These are phyloP conservation scores for Cladorhizidae sp. DNA, from an alignment of 37 sponge, comb jelly and placozoan genomes.

Conservation along the genomic window DNA sequence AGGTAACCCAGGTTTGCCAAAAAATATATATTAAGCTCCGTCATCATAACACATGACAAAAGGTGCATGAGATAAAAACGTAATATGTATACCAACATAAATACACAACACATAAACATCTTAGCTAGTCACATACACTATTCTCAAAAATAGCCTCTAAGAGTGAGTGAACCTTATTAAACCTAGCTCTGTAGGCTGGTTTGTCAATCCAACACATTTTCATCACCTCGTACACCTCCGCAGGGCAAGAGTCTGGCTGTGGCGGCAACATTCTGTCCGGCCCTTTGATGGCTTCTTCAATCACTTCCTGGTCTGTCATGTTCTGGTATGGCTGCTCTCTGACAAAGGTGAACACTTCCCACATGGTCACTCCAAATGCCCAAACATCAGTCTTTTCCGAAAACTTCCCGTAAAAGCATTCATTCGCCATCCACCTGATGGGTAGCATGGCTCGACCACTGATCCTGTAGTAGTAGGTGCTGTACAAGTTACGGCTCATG, in stretches of 20 bases:
- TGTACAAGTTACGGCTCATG: conserved; percentile 73
- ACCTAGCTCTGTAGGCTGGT: conserved; percentile 50
- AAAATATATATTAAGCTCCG: no score
- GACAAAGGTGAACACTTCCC: conserved; percentile 83
- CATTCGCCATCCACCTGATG: conserved; percentile 83
- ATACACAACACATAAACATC: no score
- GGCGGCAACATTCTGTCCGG: conserved; percentile 30
- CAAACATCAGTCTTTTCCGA: conserved; percentile 85
- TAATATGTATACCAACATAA: no score
- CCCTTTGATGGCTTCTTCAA: conserved; percentile 64
- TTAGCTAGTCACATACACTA: no score
- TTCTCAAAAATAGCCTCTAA: conserved; percentile 30
- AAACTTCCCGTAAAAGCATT: conserved; percentile 82
- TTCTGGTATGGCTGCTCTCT: conserved; percentile 60
- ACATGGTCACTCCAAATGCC: conserved; percentile 87
- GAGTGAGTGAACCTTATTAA: conserved; percentile 46
- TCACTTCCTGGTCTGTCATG: conserved; percentile 70
- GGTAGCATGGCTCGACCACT: conserved; percentile 70
- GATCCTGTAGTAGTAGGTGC: conserved; percentile 62
- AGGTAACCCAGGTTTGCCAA: no score
- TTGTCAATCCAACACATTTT: conserved; percentile 65
- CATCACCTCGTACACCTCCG: conserved; percentile 62
- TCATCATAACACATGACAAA: no score
- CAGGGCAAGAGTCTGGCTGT: conserved; percentile 52
- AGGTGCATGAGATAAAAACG: no score